Conservation (phyloP, 2,797 vertebrate genomes). For the Balearica regulorum region DNA sequence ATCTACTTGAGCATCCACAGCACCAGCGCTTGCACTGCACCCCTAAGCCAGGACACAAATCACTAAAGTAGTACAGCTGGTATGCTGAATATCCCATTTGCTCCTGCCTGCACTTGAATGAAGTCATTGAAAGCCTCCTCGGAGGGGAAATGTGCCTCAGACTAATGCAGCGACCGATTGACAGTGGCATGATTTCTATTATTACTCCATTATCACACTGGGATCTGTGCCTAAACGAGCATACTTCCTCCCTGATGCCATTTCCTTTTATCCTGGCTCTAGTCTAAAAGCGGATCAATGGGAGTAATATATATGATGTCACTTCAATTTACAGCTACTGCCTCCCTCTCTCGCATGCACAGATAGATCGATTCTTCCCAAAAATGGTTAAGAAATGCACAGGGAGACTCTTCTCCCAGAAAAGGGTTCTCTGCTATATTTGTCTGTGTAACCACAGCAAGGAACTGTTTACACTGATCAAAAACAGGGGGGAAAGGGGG, state of each 20-base stretch:
- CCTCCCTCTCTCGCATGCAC: slow-evolving; percentile 60
- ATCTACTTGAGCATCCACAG: slow-evolving; percentile 39
- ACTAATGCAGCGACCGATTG: slow-evolving; percentile 70
- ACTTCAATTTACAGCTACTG: slow-evolving; percentile 76
- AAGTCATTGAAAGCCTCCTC: slow-evolving; percentile 69
- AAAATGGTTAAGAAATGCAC: slow-evolving; percentile 87
- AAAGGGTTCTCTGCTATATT: slow-evolving; percentile 83
- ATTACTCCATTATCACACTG: slow-evolving; percentile 89
- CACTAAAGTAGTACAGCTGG: slow-evolving; percentile 62
- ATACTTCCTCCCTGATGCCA: slow-evolving; percentile 82
- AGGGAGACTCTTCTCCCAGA: slow-evolving; percentile 75
- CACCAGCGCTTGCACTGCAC: background rate
- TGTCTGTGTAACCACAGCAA: slow-evolving; percentile 79
- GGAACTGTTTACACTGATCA: slow-evolving; percentile 77
- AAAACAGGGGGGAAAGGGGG: slow-evolving; percentile 45
- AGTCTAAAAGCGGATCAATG: slow-evolving; percentile 80
- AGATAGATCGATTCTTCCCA: slow-evolving; percentile 81
- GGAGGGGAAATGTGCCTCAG: slow-evolving; percentile 64
- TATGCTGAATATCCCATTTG: slow-evolving; percentile 64
- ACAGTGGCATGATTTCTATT: slow-evolving; percentile 84
- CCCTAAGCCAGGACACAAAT: slow-evolving; percentile 56
- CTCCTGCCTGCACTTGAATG: slow-evolving; percentile 66
- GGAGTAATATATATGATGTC: slow-evolving; percentile 79
- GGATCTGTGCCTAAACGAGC: slow-evolving; percentile 84
- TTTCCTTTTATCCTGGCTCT: slow-evolving; percentile 81